Evolutionary conservation across 1,140 invertebrate genomes (phyloP), one percentile per base, ranked within the genome.

Genomic region (Procambarus virginalis): DNA sequence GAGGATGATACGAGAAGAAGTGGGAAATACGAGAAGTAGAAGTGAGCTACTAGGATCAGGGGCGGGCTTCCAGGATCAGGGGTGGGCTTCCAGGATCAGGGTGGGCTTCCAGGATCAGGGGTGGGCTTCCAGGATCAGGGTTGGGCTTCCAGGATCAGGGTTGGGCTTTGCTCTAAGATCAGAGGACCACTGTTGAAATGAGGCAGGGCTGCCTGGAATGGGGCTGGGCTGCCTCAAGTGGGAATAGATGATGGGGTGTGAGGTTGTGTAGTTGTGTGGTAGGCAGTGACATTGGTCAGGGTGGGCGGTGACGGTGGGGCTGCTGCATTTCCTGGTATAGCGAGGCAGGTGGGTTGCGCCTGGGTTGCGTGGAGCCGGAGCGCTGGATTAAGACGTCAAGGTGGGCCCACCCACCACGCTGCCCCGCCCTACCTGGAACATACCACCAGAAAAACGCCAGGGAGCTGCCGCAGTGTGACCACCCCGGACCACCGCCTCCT

Each of bases 371-470:
- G 49, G 48, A 55, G 75, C 64, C 76, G 17, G 78, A 34, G 75
- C 58, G 73, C 87, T 22, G 87, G 91, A 92, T 92, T 89, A 90
- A n/a, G 91, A 90, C 91, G 87, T 92, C 91, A 90, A 81, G 84
- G 60, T 60, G 49, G 46, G 91, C n/a, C 91, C 91, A 92, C 91
- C 87, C 91, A 92, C 76, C 73, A 68, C 14, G 87, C 78, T n/a
- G 46, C 77, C 75, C 77, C 82, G 45, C 91, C 68, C 91, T 60
- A 75, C 91, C 84, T 82, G 86, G n/a, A 85, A 85, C 76, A 83
- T 49, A 75, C 80, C 73, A 70, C 87, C 87, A 89, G 78, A 88
- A 88, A 88, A 88, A 88, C 86, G 78, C 51, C 49, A 49, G n/a
- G 70, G 82, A 75, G 82, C 82, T 34, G 45, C 82, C 34, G 22